Conservation (phyloP, 2,113 vertebrate genomes). For the Petromus typicus region DNA sequence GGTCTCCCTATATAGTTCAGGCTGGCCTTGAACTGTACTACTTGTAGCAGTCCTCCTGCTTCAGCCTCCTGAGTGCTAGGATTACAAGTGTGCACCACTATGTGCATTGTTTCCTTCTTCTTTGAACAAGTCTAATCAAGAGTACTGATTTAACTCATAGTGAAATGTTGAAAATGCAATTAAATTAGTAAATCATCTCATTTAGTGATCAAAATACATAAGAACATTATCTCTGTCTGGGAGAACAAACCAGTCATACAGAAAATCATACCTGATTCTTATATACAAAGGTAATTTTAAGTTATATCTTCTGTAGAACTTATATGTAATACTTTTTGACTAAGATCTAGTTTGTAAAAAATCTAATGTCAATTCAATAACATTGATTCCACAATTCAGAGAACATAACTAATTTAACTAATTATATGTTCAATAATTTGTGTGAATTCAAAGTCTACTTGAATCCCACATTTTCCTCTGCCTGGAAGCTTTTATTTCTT, state of each 20-base stretch:
- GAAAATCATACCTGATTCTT: not conserved
- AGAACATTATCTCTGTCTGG: not conserved
- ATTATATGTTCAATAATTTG: not conserved
- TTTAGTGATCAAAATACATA: not conserved
- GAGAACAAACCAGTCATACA: not conserved
- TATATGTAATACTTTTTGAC: not conserved
- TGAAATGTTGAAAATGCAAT: not conserved
- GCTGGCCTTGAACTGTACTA: too few relatives aligned
- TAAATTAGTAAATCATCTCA: not conserved
- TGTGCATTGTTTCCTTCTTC: not conserved
- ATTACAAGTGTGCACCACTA: too few relatives aligned
- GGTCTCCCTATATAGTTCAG: too few relatives aligned
- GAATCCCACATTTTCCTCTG: not conserved
- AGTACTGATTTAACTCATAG: not conserved
- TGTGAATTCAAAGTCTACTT: not conserved
- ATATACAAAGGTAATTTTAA: slow-evolving; percentile 14
- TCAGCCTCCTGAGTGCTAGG: too few relatives aligned
- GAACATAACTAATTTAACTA: not conserved
- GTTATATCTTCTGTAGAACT: not conserved
- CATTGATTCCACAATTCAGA: not conserved
- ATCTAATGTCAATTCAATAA: not conserved
- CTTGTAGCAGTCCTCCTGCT: too few relatives aligned
- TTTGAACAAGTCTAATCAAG: not conserved
- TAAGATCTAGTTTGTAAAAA: not conserved
- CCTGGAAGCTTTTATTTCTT: too few relatives aligned